A percentile compares a stretch with the other conserved stretches of the same genome.
Conservation (phyloP, 1,140 invertebrate genomes). For the Chironomus tepperi region DNA sequence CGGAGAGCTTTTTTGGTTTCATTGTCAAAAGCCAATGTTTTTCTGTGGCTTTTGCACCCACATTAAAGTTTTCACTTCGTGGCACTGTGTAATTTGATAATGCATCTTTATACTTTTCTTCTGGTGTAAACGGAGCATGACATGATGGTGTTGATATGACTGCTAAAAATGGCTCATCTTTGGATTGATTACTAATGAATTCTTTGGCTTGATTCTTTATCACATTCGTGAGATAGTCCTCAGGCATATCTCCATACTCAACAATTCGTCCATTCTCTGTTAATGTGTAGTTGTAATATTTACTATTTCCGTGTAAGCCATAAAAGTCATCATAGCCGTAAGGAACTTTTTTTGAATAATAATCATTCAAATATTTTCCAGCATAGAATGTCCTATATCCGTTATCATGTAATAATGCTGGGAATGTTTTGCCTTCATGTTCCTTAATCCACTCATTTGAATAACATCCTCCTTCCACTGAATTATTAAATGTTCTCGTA, state of each 20-base stretch:
- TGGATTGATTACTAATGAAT: slow-evolving; percentile 18
- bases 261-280: slow-evolving; percentile 65
- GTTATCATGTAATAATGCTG: slow-evolving; percentile 49
- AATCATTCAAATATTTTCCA: slow-evolving; percentile 82
- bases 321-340: slow-evolving; percentile 74
- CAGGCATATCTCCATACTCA: slow-evolving; percentile 45
- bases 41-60: slow-evolving; percentile 38
- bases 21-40: slow-evolving; percentile 72
- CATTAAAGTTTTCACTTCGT: slow-evolving; percentile 66
- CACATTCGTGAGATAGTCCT: slow-evolving; percentile 75
- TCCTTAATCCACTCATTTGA: slow-evolving; percentile 53
- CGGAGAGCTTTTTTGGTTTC: slow-evolving; percentile 52
- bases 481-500: slow-evolving; percentile 69
- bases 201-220: slow-evolving; percentile 51
- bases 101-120: slow-evolving; percentile 53
- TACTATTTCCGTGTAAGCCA: slow-evolving; percentile 73
- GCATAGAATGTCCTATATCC: slow-evolving; percentile 74
- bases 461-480: slow-evolving; percentile 64
- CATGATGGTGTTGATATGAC: slow-evolving; percentile 74
- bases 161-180: slow-evolving; percentile 63
- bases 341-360: slow-evolving; percentile 59
- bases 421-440: slow-evolving; percentile 59
- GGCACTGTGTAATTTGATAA: slow-evolving; percentile 54
- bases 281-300: slow-evolving; percentile 81
- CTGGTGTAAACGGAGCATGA: slow-evolving; percentile 75